These are phyloP conservation scores for Crocidura indochinensis DNA, from an alignment of 2,797 vertebrate genomes.

Conservation along the genomic window DNA sequence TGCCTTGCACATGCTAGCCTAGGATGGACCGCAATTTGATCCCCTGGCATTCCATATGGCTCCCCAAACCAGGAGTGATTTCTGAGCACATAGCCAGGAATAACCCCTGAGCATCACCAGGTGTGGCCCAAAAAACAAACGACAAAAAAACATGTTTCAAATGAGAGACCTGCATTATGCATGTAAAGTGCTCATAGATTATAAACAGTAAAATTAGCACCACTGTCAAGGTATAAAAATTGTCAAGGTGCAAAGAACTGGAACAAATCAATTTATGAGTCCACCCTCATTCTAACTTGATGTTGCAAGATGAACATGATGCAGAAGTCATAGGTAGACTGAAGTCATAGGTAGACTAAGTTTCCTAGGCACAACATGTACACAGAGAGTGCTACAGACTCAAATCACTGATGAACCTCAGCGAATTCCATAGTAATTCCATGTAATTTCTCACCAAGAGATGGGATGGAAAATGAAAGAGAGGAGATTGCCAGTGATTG, in stretches of 20 bases:
- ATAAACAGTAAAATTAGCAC: neutral
- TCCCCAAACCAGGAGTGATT: too few relatives aligned
- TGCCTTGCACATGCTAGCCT: too few relatives aligned
- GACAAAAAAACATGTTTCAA: neutral
- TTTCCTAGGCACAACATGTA: neutral
- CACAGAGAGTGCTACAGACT: rapidly evolving
- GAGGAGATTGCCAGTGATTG: neutral
- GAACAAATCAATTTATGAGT: neutral
- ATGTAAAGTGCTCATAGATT: neutral
- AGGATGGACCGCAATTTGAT: too few relatives aligned
- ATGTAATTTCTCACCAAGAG: neutral
- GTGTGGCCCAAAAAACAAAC: too few relatives aligned
- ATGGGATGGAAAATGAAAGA: neutral
- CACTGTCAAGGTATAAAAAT: neutral
- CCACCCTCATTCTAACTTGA: neutral
- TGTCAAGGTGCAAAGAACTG: neutral
- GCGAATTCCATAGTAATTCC: neutral
- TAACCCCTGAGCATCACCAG: too few relatives aligned
- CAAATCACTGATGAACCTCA: neutral
- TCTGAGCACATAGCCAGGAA: too few relatives aligned
- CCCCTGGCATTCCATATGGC: too few relatives aligned
- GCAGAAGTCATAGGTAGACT: neutral
- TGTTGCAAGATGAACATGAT: conserved; percentile 3
- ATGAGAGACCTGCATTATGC: neutral
- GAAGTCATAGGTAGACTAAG: neutral